Conservation (phyloP, 2,888 invertebrate genomes). For the Pediacus dermestoides region DNA sequence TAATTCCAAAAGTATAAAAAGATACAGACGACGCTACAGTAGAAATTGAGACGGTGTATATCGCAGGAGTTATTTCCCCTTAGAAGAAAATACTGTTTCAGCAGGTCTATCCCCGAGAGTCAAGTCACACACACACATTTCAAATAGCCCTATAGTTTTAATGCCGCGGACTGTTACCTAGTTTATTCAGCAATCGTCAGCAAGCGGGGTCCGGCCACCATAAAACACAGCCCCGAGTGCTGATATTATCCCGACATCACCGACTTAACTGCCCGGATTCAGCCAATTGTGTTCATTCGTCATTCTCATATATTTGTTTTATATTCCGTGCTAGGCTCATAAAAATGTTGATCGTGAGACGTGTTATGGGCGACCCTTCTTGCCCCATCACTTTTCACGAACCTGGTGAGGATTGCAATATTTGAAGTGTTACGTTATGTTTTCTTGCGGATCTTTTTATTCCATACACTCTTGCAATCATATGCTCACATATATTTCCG, state of each 20-base stretch:
- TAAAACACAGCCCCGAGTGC: constrained; percentile 39
- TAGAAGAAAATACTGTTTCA: not conserved
- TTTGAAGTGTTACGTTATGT: constrained; percentile 15
- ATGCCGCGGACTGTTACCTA: constrained; percentile 41
- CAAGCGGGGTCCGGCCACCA: constrained; percentile 34
- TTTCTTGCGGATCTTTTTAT: constrained; percentile 6
- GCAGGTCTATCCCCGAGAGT: constrained; percentile 3
- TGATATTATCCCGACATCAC: constrained; percentile 38
- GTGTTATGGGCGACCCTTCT: constrained; percentile 30
- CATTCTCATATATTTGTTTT: constrained; percentile 42
- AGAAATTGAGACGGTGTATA: no score
- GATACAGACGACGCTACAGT: no score
- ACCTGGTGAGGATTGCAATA: constrained; percentile 15
- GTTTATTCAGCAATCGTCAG: constrained; percentile 44
- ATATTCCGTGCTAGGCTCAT: constrained; percentile 33
- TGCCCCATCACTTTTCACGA: constrained; percentile 16
- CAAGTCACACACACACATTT: constrained; percentile 22
- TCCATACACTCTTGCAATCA: constrained; percentile 4
- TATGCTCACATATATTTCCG: constrained; percentile 1
- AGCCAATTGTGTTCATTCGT: constrained; percentile 41
- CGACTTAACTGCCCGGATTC: constrained; percentile 36
- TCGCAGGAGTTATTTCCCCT: no score
- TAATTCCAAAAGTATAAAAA: no score
- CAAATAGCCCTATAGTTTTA: constrained; percentile 34
- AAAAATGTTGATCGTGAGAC: constrained; percentile 37